Evolutionary conservation across 2,113 vertebrate genomes (phyloP).

Genomic region (Chaetodon auriga): DNA sequence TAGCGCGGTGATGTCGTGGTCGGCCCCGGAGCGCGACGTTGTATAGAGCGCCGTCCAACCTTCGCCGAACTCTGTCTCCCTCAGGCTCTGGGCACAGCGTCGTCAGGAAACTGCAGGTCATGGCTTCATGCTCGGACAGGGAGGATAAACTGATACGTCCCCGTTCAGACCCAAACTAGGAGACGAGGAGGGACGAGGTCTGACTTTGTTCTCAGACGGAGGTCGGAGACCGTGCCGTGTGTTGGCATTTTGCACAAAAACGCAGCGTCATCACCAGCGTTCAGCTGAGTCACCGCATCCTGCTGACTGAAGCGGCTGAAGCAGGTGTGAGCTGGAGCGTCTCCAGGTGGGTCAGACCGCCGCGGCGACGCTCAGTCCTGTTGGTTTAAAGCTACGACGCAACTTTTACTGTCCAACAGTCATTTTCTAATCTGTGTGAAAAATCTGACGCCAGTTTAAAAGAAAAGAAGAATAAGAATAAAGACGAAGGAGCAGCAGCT

Average conservation of each 20-base stretch:
- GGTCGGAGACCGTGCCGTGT: constrained; percentile 2
- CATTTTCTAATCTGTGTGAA: not conserved
- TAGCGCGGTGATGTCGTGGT: not conserved
- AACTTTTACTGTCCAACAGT: constrained; percentile 12
- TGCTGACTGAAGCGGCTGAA: not conserved
- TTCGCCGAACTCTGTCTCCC: constrained; percentile 1
- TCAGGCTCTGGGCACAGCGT: constrained; percentile 33
- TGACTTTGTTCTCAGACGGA: constrained; percentile 29
- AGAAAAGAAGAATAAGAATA: constrained; percentile 1
- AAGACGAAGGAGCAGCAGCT: constrained; percentile 18
- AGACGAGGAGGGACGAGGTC: constrained; percentile 17
- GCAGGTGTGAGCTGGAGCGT: constrained; percentile 16
- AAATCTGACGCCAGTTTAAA: constrained; percentile 15
- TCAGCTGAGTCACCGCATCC: constrained; percentile 30
- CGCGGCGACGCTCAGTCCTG: not conserved
- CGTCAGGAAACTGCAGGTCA: constrained; percentile 21
- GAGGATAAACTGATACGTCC: constrained; percentile 34
- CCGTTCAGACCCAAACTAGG: constrained; percentile 24
- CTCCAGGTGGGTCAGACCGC: constrained; percentile 20
- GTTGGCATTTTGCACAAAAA: constrained; percentile 41
- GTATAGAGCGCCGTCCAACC: not conserved
- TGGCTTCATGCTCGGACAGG: constrained; percentile 68
- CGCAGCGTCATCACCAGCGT: not conserved
- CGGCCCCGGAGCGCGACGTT: not conserved
- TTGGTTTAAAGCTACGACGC: constrained; percentile 29